Conservation (phyloP, 2,888 invertebrate species). For the Drosophila affinis region DNA sequence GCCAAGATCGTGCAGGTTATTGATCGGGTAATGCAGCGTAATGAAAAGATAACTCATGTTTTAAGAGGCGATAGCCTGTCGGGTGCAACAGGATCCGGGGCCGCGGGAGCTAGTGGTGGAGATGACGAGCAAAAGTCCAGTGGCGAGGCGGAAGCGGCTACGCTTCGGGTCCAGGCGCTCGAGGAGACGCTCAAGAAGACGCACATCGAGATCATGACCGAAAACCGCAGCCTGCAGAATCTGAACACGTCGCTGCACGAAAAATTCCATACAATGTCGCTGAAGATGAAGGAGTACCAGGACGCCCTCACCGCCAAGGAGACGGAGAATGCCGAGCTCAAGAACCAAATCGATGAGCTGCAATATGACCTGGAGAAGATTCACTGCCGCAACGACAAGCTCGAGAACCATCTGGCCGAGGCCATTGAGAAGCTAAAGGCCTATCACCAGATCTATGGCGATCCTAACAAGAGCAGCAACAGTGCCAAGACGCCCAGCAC, state of each 20-base stretch:
- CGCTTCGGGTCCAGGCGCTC: conserved; percentile 82
- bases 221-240: conserved; percentile 96
- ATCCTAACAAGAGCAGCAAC: conserved; percentile 85
- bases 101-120: conserved; percentile 26
- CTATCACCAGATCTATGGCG: conserved; percentile 91
- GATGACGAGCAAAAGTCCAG: conserved; percentile 51
- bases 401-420: conserved; percentile 96
- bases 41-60: conserved; percentile 95
- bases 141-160: conserved; percentile 44
- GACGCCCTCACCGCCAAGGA: conserved; percentile 94
- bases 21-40: conserved; percentile 96
- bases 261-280: conserved; percentile 95
- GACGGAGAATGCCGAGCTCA: conserved; percentile 96
- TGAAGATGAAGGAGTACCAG: conserved; percentile 91
- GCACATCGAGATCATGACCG: conserved; percentile 93
- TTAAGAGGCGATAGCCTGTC: conserved; percentile 87
- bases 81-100: conserved; percentile 32
- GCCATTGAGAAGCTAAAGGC: conserved; percentile 95
- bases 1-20: conserved; percentile 98
- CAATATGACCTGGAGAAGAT: conserved; percentile 96
- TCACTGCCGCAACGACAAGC: conserved; percentile 93
- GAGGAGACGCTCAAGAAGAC: conserved; percentile 94
- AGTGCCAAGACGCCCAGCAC: conserved; percentile 67
- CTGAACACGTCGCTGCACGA: conserved; percentile 96
- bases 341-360: conserved; percentile 97